Conservation (phyloP, 2,888 invertebrate genomes). For the Oasisia sp. region DNA sequence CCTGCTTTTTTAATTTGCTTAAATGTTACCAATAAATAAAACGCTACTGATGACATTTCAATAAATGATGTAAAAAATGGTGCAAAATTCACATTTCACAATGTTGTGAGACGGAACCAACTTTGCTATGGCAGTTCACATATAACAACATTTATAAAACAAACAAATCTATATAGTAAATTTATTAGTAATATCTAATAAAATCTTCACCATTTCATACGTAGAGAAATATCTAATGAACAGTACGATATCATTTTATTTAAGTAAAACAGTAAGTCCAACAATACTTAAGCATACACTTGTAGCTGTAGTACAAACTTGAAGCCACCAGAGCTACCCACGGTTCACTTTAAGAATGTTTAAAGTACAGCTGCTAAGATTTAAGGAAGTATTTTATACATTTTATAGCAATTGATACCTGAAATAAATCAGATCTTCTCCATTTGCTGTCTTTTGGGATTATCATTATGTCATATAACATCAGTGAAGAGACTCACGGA, state of each 20-base stretch:
- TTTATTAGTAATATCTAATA: not conserved
- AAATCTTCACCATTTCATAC: not conserved
- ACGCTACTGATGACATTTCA: no score
- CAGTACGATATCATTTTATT: not conserved
- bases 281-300: not conserved
- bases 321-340: not conserved
- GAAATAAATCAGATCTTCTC: not conserved
- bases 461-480: not conserved
- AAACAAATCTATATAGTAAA: not conserved
- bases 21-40: no score
- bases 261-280: not conserved
- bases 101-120: no score
- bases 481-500: not conserved
- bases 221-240: not conserved
- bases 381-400: not conserved
- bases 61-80: no score
- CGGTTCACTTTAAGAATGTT: not conserved
- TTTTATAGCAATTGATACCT: not conserved
- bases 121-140: no score
- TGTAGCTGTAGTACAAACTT: not conserved
- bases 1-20: no score
- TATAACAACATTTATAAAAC: not conserved
- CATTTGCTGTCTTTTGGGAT: not conserved
- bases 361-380: not conserved
- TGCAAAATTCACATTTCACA: no score